Base-by-base conservation (phyloP, 2,797 vertebrate species). In the Paramormyrops hopkinsi region DNA sequence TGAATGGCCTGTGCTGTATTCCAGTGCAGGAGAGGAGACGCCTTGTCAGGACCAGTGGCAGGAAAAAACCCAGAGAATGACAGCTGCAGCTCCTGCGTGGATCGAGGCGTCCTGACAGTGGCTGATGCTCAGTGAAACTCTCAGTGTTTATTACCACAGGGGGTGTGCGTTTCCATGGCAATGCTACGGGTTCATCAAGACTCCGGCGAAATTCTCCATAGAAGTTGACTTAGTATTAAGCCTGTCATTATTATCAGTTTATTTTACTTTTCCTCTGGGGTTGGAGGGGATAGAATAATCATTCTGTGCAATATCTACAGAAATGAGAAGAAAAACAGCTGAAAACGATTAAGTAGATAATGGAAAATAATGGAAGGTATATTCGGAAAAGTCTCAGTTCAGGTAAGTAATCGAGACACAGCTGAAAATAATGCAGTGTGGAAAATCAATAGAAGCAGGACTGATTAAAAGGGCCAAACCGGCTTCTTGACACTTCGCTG, bases 191-290 rank as follows among this genome's bases (percentile, higher is more conserved):
- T 86, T 86, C 56, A 65, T 86, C 29, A 65, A 69, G 88, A 22
- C 82, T 89, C 83, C 29, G 14, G 83, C 8, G 11, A 86, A 89
- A 89, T 50, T 62, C 44, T 53, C 46, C 46, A 41, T 89, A 69
- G 44, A 69, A 41, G 88, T 86, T 86, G 84, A 22, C 84, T 29
- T 22, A 37, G 41, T 69, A 86, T 69, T 86, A 86, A 53, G 82
- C 59, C 25, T 86, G 59, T 86, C 84, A 89, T 89, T 89, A 89
- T 89, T 89, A 65, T 48, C 41, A 50, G 53, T 89, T 89, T 51
- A 84, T 83, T 62, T 46, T 37, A 22, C 50, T 22, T 85, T 62
- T 56, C 79, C 33, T 22, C 88, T 14, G 11, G 79, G 82, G 56
- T 86, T 29, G 44, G 22, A 65, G 25, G 53, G 46, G 22, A 14